Evolutionary conservation across 1,140 invertebrate genomes (phyloP).

Genomic region (Teleogryllus occipitalis): DNA sequence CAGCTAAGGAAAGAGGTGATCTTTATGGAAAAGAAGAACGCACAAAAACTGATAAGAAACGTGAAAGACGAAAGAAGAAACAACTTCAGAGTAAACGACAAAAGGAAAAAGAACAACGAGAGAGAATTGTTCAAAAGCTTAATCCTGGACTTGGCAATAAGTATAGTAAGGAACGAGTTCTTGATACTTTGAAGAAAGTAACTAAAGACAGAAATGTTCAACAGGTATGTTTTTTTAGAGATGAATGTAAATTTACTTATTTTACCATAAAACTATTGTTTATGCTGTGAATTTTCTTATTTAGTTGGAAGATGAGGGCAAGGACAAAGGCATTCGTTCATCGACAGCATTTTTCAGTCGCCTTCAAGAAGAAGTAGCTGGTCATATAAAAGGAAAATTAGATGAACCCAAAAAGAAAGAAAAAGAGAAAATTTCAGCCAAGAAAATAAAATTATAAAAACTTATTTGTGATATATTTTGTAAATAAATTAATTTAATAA

Average conservation of each 20-base stretch:
- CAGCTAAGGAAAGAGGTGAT: slow-evolving; percentile 66
- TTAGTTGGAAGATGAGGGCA: slow-evolving; percentile 41
- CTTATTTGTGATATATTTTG: too few species aligned
- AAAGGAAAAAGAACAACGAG: slow-evolving; percentile 44
- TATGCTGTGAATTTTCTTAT: slow-evolving; percentile 21
- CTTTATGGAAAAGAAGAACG: slow-evolving; percentile 72
- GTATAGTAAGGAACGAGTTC: slow-evolving; percentile 44
- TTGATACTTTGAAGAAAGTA: slow-evolving; percentile 47
- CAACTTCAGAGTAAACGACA: slow-evolving; percentile 52
- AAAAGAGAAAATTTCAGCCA: slow-evolving; percentile 33
- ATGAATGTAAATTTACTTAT: neutral
- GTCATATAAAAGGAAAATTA: slow-evolving; percentile 39
- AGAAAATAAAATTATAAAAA: slow-evolving; percentile 43
- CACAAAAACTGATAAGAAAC: slow-evolving; percentile 78
- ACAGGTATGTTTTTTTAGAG: slow-evolving; percentile 35
- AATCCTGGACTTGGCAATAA: slow-evolving; percentile 49
- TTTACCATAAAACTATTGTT: too few species aligned
- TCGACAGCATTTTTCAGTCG: slow-evolving; percentile 75
- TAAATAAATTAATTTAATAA: too few species aligned
- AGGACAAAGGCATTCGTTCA: slow-evolving; percentile 56
- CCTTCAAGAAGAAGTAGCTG: slow-evolving; percentile 63
- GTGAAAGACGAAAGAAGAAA: slow-evolving; percentile 83
- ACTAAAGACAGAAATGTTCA: slow-evolving; percentile 55
- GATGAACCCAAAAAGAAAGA: slow-evolving; percentile 32
- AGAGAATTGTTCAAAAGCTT: slow-evolving; percentile 37